phyloP scores from a whole-genome alignment of 2,888 invertebrate genomes.

The Entomobrya proxima region DNA sequence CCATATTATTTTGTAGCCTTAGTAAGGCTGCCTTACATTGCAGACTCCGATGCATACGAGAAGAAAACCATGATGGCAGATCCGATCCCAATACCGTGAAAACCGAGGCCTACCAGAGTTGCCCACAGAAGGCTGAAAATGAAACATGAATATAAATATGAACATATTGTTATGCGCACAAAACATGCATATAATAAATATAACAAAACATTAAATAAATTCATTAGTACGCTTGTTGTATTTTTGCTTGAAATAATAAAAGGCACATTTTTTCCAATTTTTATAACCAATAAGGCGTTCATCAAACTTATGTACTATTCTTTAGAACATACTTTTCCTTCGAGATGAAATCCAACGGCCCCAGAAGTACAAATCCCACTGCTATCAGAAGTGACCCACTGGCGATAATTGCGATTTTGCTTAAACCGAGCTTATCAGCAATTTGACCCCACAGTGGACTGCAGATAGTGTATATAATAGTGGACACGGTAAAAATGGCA shows the following conservation, averaged over 20 bases:
- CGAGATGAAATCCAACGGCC: constrained; percentile 68
- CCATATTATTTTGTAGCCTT: too few relatives aligned
- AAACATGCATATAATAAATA: constrained; percentile 16
- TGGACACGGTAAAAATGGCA: constrained; percentile 65
- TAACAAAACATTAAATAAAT: neutral
- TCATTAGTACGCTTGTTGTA: too few relatives aligned
- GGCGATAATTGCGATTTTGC: constrained; percentile 57
- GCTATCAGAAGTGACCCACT: constrained; percentile 58
- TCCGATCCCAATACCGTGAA: constrained; percentile 73
- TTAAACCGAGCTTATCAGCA: constrained; percentile 52
- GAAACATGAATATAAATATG: constrained; percentile 21
- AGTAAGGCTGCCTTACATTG: too few relatives aligned
- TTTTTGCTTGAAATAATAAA: too few relatives aligned
- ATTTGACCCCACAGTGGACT: constrained; percentile 70
- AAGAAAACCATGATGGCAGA: constrained; percentile 69
- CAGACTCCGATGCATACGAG: constrained; percentile 58
- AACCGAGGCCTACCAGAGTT: constrained; percentile 55
- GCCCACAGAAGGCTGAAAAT: constrained; percentile 64
- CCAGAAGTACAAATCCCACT: constrained; percentile 65
- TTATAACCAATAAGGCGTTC: neutral
- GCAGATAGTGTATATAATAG: constrained; percentile 64
- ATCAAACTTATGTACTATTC: neutral
- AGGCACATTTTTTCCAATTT: neutral
- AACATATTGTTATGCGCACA: too few relatives aligned
- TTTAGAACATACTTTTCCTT: constrained; percentile 63